Evolutionary conservation across 1,140 invertebrate genomes (phyloP).

Genomic region (Apis florea): DNA sequence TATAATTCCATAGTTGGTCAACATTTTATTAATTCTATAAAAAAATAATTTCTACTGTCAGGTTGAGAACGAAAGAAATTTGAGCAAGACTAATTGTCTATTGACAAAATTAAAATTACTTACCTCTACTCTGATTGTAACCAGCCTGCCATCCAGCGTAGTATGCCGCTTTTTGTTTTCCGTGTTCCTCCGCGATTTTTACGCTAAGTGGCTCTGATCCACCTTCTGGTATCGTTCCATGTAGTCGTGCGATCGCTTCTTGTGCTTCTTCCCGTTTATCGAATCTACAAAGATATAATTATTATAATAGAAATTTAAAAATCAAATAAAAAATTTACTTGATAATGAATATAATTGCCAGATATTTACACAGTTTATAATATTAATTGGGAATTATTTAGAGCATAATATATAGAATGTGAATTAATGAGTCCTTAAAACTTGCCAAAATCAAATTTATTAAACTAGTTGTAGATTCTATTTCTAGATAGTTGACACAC

Average conservation of each 20-base stretch:
- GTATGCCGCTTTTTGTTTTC: slow-evolving; percentile 91
- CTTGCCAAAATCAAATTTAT: slow-evolving; percentile 49
- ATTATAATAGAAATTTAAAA: not conserved
- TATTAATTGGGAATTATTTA: slow-evolving; percentile 10
- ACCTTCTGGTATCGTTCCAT: slow-evolving; percentile 92
- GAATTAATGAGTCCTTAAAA: slow-evolving; percentile 19
- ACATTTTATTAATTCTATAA: not conserved
- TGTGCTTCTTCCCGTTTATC: slow-evolving; percentile 93
- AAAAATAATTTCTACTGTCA: slow-evolving; percentile 57
- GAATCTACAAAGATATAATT: slow-evolving; percentile 46
- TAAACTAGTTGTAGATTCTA: slow-evolving; percentile 36
- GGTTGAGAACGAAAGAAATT: slow-evolving; percentile 34
- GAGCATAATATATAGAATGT: slow-evolving; percentile 8
- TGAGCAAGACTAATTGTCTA: slow-evolving; percentile 38
- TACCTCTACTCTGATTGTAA: slow-evolving; percentile 81
- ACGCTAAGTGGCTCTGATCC: slow-evolving; percentile 91
- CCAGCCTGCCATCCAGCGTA: slow-evolving; percentile 83
- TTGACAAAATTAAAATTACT: slow-evolving; percentile 56
- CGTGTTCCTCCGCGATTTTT: slow-evolving; percentile 95
- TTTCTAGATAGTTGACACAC: slow-evolving; percentile 46
- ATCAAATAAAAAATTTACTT: not conserved
- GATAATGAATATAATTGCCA: slow-evolving; percentile 11
- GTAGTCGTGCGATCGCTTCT: slow-evolving; percentile 90
- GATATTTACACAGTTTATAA: not conserved
- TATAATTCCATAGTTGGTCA: not conserved